phyloP scores from a whole-genome alignment of 2,797 vertebrate species.

The Falco biarmicus region DNA sequence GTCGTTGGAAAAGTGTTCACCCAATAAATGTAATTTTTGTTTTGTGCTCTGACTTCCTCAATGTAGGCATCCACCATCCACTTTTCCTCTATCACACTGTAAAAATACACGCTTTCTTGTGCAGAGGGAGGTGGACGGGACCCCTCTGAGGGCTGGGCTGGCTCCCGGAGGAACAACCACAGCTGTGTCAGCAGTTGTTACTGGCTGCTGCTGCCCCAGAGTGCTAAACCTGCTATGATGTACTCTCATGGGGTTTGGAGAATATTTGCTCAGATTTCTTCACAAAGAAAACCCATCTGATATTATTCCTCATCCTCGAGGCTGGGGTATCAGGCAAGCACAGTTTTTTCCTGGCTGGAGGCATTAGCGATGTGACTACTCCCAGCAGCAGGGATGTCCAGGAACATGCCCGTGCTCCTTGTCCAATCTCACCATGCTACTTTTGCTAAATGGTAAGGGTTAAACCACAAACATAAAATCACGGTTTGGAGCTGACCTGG shows the following conservation, averaged over 20 bases:
- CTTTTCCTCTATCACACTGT: neutral
- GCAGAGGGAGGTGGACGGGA: neutral
- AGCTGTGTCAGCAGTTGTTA: neutral
- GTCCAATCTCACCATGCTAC: accelerated
- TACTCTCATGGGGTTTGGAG: neutral
- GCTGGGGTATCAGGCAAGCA: neutral
- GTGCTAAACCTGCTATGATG: neutral
- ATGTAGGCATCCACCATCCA: accelerated
- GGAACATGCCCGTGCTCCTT: neutral
- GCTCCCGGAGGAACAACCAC: neutral
- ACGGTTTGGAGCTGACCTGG: neutral
- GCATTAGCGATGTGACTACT: accelerated
- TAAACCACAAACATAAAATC: neutral
- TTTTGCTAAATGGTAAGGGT: neutral
- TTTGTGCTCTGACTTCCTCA: neutral
- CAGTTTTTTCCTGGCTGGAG: neutral
- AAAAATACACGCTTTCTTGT: neutral
- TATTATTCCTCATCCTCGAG: neutral
- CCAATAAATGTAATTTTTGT: neutral
- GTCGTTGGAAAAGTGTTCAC: accelerated
- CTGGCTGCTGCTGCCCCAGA: no score
- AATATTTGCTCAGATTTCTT: neutral
- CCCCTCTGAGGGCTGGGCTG: no score
- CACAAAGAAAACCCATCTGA: neutral
- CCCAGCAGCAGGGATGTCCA: neutral